Percentiles rank a stretch among this genome's conserved stretches.
Evolutionary conservation across 1,140 invertebrate genomes (phyloP).

Genomic region (Bombus confusus): DNA sequence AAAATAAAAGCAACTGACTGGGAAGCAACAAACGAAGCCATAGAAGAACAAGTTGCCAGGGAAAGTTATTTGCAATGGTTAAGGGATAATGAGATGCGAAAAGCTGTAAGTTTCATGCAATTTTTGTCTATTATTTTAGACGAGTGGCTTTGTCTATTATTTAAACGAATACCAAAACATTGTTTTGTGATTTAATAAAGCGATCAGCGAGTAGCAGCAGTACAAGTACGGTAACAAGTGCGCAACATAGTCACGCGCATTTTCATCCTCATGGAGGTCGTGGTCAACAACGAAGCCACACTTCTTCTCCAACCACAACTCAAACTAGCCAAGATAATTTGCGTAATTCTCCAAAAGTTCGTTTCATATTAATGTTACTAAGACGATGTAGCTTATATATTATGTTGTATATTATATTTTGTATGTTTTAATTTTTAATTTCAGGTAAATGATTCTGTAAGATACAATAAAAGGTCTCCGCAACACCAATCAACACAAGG

Average conservation of each 20-base stretch:
- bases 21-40: slow-evolving; percentile 96
- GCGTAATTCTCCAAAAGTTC: slow-evolving; percentile 78
- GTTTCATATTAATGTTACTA: slow-evolving; percentile 30
- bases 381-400: neutral
- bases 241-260: slow-evolving; percentile 78
- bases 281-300: slow-evolving; percentile 76
- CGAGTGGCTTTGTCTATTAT: too few species aligned
- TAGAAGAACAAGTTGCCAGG: slow-evolving; percentile 94
- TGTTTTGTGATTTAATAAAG: slow-evolving; percentile 64
- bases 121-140: neutral
- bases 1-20: slow-evolving; percentile 96
- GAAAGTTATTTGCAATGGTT: slow-evolving; percentile 96
- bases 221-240: slow-evolving; percentile 79
- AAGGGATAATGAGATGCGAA: slow-evolving; percentile 87
- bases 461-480: slow-evolving; percentile 77
- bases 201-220: slow-evolving; percentile 79
- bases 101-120: slow-evolving; percentile 76
- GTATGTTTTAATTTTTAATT: slow-evolving; percentile 20
- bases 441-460: slow-evolving; percentile 72
- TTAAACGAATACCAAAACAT: slow-evolving; percentile 23
- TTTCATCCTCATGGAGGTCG: slow-evolving; percentile 78
- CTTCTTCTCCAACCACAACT: slow-evolving; percentile 76
- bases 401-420: neutral
- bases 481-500: slow-evolving; percentile 77
- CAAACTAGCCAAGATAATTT: slow-evolving; percentile 76